These are phyloP conservation scores for Marisa cornuarietis DNA, from an alignment of 1,140 invertebrate species.

Conservation along the genomic window DNA sequence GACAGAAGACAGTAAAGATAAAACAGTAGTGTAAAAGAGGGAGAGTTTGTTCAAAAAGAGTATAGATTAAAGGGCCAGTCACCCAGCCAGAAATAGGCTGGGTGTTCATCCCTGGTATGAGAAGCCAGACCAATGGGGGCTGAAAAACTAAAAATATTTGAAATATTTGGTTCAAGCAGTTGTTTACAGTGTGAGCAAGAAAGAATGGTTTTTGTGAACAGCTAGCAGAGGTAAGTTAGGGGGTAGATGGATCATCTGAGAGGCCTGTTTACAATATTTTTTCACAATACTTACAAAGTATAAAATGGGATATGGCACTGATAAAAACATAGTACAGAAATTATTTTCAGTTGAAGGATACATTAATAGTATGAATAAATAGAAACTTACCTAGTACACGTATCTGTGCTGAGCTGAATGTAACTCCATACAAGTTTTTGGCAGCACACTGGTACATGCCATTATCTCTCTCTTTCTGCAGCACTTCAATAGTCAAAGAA, in stretches of 20 bases:
- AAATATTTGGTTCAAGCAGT: too few species aligned
- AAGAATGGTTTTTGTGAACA: too few species aligned
- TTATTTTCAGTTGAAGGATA: not conserved
- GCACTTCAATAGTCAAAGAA: constrained; percentile 36
- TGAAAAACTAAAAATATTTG: too few species aligned
- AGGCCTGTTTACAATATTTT: not conserved
- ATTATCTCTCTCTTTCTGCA: constrained; percentile 72
- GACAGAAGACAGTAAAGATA: too few species aligned
- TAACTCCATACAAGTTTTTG: constrained; percentile 85
- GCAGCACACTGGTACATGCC: constrained; percentile 97
- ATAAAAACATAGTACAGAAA: not conserved
- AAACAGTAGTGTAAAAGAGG: too few species aligned
- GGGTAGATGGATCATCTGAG: too few species aligned
- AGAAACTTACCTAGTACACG: constrained; percentile 71
- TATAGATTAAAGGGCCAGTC: too few species aligned
- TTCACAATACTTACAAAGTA: not conserved
- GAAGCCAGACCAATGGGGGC: too few species aligned
- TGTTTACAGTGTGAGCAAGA: not conserved
- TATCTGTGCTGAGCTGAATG: constrained; percentile 89
- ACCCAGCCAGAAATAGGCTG: not conserved
- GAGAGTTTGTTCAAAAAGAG: too few species aligned
- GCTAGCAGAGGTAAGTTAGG: too few species aligned
- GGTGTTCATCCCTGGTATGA: too few species aligned
- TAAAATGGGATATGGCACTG: not conserved
- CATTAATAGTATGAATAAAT: constrained; percentile 10